phyloP scores from a whole-genome alignment of 2,113 vertebrate genomes.

The Sceloporus undulatus region DNA sequence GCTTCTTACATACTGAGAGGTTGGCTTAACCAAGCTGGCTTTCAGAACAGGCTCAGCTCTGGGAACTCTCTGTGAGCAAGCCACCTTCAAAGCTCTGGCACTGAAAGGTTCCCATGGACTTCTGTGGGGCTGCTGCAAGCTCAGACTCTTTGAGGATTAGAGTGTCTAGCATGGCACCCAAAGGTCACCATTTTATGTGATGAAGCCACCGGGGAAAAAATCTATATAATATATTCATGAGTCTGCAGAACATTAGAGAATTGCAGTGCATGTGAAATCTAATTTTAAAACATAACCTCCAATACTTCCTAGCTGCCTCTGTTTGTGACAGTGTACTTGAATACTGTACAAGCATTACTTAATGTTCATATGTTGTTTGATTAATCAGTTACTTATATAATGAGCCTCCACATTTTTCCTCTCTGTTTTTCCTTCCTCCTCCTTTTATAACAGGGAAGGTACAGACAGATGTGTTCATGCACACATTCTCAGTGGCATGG shows the following conservation, averaged over 20 bases:
- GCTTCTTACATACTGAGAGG: neutral
- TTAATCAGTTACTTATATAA: neutral
- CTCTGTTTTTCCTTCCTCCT: no score
- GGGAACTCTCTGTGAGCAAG: neutral
- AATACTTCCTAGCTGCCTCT: neutral
- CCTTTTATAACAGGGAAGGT: no score
- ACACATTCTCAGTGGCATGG: no score
- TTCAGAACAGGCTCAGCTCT: slow-evolving; percentile 8
- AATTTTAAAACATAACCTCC: neutral
- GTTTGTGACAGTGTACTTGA: neutral
- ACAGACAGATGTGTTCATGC: no score
- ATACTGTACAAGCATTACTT: neutral
- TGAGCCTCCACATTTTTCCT: neutral
- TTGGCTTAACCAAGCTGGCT: neutral
- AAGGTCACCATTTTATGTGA: slow-evolving; percentile 12
- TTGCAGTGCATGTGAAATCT: neutral
- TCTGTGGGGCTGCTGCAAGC: neutral
- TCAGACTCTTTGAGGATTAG: slow-evolving; percentile 21
- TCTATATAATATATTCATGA: neutral
- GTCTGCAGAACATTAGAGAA: neutral
- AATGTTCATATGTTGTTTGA: neutral
- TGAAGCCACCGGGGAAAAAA: neutral
- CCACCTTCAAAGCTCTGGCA: slow-evolving; percentile 11
- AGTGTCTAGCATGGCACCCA: neutral
- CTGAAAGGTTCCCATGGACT: neutral